Percentiles rank a stretch among this genome's conserved stretches.
These are phyloP conservation scores for Pogona vitticeps DNA, from an alignment of 2,113 vertebrate species.

Conservation along the genomic window DNA sequence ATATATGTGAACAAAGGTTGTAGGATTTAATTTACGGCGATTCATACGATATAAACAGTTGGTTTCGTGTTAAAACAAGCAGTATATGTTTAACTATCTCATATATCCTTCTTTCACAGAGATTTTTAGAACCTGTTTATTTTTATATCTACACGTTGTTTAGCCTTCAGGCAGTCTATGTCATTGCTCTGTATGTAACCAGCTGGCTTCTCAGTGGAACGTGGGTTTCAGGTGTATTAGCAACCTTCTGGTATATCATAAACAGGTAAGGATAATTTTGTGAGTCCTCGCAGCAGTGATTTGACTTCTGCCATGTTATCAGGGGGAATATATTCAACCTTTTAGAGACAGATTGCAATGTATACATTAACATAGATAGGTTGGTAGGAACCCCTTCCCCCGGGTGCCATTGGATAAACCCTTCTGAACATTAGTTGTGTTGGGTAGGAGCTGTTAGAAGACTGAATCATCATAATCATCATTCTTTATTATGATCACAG, in stretches of 20 bases:
- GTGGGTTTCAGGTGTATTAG: slow-evolving; percentile 89
- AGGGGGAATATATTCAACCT: slow-evolving; percentile 38
- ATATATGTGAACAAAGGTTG: too few species aligned
- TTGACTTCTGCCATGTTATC: slow-evolving; percentile 32
- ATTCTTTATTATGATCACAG: too few species aligned
- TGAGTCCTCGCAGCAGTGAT: slow-evolving; percentile 25
- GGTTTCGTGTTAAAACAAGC: not conserved
- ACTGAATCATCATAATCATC: too few species aligned
- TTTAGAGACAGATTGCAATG: not conserved
- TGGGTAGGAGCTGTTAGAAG: too few species aligned
- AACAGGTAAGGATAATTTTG: slow-evolving; percentile 84
- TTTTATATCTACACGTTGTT: slow-evolving; percentile 99
- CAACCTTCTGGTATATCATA: slow-evolving; percentile 92
- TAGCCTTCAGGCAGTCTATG: slow-evolving; percentile 92
- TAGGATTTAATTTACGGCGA: not conserved
- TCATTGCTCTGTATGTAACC: slow-evolving; percentile 90
- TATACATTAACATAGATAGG: not conserved
- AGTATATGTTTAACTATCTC: not conserved
- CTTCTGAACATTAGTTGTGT: not conserved
- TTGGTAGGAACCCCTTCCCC: not conserved
- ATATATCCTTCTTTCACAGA: slow-evolving; percentile 77
- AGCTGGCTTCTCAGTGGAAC: slow-evolving; percentile 95
- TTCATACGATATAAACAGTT: not conserved
- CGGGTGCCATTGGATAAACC: not conserved
- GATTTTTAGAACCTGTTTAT: slow-evolving; percentile 93